These are phyloP conservation scores for Periphyllus acericola DNA, from an alignment of 2,888 invertebrate genomes.

Conservation along the genomic window DNA sequence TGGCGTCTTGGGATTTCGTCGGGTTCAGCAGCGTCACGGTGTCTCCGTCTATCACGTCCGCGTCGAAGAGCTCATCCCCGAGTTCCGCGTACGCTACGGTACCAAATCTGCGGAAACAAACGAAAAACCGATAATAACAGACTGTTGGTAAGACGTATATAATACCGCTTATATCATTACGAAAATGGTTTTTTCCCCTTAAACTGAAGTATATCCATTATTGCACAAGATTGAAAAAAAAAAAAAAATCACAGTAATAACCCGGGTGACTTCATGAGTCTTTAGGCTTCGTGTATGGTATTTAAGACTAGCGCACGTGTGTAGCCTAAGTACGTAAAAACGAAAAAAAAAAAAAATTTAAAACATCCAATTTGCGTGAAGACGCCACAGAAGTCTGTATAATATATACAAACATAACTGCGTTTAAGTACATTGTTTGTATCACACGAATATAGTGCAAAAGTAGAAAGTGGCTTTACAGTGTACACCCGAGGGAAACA, in stretches of 20 bases:
- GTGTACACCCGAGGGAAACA: neutral
- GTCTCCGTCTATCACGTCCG: constrained; percentile 43
- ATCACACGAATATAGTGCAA: neutral
- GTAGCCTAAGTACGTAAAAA: neutral
- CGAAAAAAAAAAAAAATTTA: neutral
- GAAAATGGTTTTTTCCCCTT: too few species aligned
- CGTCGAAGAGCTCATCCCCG: constrained; percentile 52
- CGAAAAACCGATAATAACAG: neutral
- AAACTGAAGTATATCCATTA: too few species aligned
- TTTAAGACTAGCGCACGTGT: too few species aligned
- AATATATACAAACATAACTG: too few species aligned
- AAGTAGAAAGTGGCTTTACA: neutral
- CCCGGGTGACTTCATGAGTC: too few species aligned
- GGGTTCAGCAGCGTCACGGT: constrained; percentile 48
- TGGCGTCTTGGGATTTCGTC: neutral
- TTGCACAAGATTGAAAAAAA: too few species aligned
- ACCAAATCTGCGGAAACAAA: constrained; percentile 38
- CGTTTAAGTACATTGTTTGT: neutral
- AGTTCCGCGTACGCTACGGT: constrained; percentile 49
- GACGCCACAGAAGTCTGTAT: too few species aligned
- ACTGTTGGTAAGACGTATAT: too few species aligned
- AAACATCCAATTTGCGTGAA: neutral
- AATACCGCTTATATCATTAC: too few species aligned
- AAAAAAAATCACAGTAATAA: too few species aligned
- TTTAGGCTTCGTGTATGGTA: too few species aligned